Percentiles rank a stretch among this genome's conserved stretches.
phyloP scores from a whole-genome alignment of 2,113 vertebrate genomes.

The Okapia johnstoni region DNA sequence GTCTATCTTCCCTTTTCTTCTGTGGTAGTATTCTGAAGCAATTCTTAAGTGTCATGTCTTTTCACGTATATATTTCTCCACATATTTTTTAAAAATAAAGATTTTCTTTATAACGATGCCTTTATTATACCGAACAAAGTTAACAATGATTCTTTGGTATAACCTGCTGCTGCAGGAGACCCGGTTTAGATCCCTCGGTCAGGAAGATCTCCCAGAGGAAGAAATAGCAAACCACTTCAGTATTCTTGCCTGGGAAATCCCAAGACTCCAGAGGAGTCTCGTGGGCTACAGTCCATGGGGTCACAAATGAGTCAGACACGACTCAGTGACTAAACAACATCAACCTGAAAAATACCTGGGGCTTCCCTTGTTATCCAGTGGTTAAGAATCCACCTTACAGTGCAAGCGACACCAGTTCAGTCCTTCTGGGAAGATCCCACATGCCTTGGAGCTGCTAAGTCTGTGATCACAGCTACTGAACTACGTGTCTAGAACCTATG shows the following conservation, averaged over 20 bases:
- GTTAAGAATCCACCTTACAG: background rate
- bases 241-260: background rate
- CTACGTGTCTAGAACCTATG: background rate
- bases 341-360: background rate
- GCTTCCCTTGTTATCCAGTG: background rate
- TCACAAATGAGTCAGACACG: background rate
- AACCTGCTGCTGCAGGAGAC: background rate
- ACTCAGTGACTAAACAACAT: background rate
- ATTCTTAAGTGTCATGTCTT: background rate
- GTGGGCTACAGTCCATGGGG: background rate
- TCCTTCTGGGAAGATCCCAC: background rate
- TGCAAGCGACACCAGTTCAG: background rate
- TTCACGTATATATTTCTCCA: background rate
- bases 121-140: background rate
- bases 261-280: background rate
- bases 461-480: background rate
- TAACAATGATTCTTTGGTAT: background rate
- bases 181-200: background rate
- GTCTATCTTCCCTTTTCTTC: background rate
- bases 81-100: background rate
- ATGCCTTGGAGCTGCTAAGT: too few species aligned
- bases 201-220: background rate
- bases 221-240: background rate
- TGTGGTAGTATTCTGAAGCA: background rate
- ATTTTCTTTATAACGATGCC: background rate